These are phyloP conservation scores for Cirrhinus mrigala DNA, from an alignment of 2,797 vertebrate genomes.

Conservation along the genomic window DNA sequence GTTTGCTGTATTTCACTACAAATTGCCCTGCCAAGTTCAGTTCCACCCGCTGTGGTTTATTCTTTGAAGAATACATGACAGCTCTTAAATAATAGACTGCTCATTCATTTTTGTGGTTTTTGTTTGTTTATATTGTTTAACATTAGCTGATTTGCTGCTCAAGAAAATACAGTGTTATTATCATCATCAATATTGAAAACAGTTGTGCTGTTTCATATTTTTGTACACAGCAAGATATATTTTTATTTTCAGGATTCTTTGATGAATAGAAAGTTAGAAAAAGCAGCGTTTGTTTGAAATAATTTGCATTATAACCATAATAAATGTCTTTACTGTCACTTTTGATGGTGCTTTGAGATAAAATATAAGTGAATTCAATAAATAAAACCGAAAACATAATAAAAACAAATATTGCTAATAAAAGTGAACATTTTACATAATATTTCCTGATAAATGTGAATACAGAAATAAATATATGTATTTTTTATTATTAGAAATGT, in stretches of 20 bases:
- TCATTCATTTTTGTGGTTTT: not conserved
- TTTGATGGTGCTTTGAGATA: not conserved
- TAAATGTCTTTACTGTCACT: not conserved
- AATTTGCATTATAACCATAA: too few species aligned
- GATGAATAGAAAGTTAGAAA: not conserved
- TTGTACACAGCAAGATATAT: not conserved
- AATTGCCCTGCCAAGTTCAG: slow-evolving; percentile 3
- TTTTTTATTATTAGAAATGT: too few species aligned
- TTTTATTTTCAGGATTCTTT: not conserved
- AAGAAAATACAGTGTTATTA: not conserved
- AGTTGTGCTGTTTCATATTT: not conserved
- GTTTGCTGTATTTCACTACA: slow-evolving; percentile 15
- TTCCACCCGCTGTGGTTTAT: not conserved
- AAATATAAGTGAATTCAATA: not conserved
- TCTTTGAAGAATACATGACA: not conserved
- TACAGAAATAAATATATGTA: not conserved
- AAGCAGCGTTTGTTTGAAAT: not conserved
- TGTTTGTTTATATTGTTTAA: not conserved
- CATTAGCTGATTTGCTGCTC: not conserved
- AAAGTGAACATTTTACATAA: too few species aligned
- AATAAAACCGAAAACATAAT: not conserved
- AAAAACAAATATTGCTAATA: too few species aligned
- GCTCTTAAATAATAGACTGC: not conserved
- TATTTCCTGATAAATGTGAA: not conserved
- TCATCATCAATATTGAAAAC: not conserved